Evolutionary conservation across 2,113 vertebrate species (phyloP).

Genomic region (Delphinapterus leucas): DNA sequence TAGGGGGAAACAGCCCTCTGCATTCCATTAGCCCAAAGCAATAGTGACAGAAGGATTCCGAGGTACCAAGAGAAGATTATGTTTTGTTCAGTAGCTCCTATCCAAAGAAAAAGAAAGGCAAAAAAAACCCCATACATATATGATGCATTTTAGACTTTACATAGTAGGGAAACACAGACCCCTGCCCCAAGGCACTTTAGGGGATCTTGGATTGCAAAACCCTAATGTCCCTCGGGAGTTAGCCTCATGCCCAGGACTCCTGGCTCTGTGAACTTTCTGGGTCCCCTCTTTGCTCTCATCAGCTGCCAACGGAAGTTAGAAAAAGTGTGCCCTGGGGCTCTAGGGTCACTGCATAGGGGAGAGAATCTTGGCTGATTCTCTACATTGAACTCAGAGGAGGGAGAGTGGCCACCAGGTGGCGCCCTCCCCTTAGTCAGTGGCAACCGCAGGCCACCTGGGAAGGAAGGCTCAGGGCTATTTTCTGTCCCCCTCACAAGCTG

Average conservation of each 20-base stretch:
- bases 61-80: background rate
- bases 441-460: background rate
- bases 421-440: background rate
- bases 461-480: background rate
- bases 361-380: background rate
- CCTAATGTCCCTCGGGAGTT: background rate
- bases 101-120: background rate
- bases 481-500: background rate
- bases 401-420: slow-evolving; percentile 56
- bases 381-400: background rate
- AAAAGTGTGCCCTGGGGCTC: background rate
- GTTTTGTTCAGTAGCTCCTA: background rate
- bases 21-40: background rate
- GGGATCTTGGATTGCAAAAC: background rate
- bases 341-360: background rate
- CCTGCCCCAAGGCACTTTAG: background rate
- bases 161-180: background rate
- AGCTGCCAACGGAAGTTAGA: background rate
- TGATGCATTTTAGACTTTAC: background rate
- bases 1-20: background rate
- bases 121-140: background rate
- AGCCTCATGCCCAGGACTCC: background rate
- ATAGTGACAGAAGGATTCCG: background rate
- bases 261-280: background rate
- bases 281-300: background rate